Evolutionary conservation across 2,888 invertebrate genomes (phyloP).

Genomic region (Machimus rusticus): DNA sequence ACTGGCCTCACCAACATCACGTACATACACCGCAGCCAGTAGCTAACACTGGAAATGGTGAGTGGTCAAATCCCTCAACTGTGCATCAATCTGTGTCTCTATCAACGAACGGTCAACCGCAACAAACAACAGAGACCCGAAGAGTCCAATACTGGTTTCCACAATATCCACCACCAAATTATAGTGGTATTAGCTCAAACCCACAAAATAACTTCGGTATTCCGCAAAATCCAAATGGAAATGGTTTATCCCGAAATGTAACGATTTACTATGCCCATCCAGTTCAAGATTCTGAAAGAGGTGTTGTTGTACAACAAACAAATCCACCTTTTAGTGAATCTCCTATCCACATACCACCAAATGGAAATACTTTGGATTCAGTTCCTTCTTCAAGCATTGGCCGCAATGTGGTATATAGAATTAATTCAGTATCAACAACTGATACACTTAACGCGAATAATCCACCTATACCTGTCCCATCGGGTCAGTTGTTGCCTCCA

Average conservation of each 20-base stretch:
- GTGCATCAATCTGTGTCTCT: not conserved
- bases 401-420: not conserved
- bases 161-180: not conserved
- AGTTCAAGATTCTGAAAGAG: slow-evolving; percentile 52
- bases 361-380: not conserved
- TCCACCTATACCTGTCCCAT: not conserved
- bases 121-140: not conserved
- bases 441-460: not conserved
- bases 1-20: not conserved
- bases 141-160: not conserved
- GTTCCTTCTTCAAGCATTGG: not conserved
- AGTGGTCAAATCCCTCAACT: not conserved
- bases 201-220: slow-evolving; percentile 40
- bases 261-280: slow-evolving; percentile 57
- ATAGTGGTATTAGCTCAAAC: slow-evolving; percentile 7
- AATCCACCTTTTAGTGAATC: not conserved
- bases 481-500: too few species aligned
- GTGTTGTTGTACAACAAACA: slow-evolving; percentile 45
- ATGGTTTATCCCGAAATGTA: slow-evolving; percentile 28
- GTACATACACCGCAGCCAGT: not conserved
- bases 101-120: not conserved
- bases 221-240: slow-evolving; percentile 35
- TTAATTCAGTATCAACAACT: not conserved
- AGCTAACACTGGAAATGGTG: not conserved
- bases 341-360: slow-evolving; percentile 12